Evolutionary conservation across 1,140 invertebrate species (phyloP), one percentile per base, ranked within the genome.

Genomic region (Leptinotarsa undecemlineata): DNA sequence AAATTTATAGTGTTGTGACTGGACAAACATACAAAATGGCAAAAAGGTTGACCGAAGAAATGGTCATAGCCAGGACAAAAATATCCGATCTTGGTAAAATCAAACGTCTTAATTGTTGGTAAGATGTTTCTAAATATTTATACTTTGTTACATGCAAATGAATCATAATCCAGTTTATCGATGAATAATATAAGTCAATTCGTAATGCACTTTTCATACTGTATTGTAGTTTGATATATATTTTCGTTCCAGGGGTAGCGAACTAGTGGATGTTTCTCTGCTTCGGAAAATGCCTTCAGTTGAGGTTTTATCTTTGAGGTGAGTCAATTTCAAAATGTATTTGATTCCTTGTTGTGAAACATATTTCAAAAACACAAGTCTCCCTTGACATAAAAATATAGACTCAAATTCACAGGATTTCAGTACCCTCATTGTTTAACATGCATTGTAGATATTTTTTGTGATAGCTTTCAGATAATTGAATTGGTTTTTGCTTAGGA

Each of bases 21-120:
- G 33, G 51, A 70, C n/a, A 19, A 20, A 21, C 13, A 57, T 76
- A 8, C 70, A 82, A 78, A 74, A 85, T 85, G 84, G 83, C 81
- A 91, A 92, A 93, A 77, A 91, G 90, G 69, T 86, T 97, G 78
- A 96, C 95, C 11, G 94, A 96, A 87, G 94, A 96, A 86, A 96
- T 96, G 93, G 93, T 96, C 80, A 91, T 96, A 82, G 94, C 94
- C 64, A 88, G 95, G 77, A 93, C 94, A n/a, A 93, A 93, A 86
- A 90, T 93, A 78, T 95, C 94, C 47, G 94, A 96, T 87, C 87
- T 96, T 79, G 86, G 89, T 26, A 88, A 90, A 76, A 92, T 96
- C 68, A 95, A 92, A 86, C 95, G 95, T 85, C 88, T 97, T 33
- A 96, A 96, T 88, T 96, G 94, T 84, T 97, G 95, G 95, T 95